These are phyloP conservation scores for Microplitis demolitor DNA, from an alignment of 1,140 invertebrate genomes.

Conservation along the genomic window DNA sequence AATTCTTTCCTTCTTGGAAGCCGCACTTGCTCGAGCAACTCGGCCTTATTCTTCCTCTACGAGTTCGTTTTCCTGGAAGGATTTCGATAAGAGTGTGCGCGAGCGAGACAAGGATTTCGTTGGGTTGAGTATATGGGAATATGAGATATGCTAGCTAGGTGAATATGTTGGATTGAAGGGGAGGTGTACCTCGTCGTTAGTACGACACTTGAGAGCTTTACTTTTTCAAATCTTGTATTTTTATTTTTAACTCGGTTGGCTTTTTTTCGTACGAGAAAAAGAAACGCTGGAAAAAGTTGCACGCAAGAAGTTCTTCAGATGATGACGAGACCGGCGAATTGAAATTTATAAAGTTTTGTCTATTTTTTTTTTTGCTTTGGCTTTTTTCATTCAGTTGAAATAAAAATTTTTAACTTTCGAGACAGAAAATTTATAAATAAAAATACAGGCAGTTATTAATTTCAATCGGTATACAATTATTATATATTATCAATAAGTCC, in stretches of 20 bases:
- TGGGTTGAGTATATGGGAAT: neutral
- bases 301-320: too few relatives aligned
- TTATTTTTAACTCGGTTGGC: neutral
- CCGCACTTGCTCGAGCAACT: neutral
- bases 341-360: too few relatives aligned
- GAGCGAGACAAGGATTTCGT: constrained; percentile 12
- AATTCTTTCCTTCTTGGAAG: constrained; percentile 10
- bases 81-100: constrained; percentile 43
- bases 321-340: too few relatives aligned
- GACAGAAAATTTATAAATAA: too few relatives aligned
- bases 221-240: neutral
- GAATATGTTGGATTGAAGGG: neutral
- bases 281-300: neutral
- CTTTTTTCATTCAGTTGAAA: too few relatives aligned
- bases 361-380: too few relatives aligned
- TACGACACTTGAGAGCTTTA: constrained; percentile 20
- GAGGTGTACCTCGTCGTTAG: constrained; percentile 13
- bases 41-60: constrained; percentile 11
- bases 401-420: too few relatives aligned
- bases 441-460: too few relatives aligned
- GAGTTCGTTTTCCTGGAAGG: constrained; percentile 46
- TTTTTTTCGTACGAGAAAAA: constrained; percentile 12
- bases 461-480: too few relatives aligned
- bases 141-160: too few relatives aligned
- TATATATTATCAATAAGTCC: too few relatives aligned